phyloP scores from a whole-genome alignment of 2,888 invertebrate species.

The Chloroclysta siterata region DNA sequence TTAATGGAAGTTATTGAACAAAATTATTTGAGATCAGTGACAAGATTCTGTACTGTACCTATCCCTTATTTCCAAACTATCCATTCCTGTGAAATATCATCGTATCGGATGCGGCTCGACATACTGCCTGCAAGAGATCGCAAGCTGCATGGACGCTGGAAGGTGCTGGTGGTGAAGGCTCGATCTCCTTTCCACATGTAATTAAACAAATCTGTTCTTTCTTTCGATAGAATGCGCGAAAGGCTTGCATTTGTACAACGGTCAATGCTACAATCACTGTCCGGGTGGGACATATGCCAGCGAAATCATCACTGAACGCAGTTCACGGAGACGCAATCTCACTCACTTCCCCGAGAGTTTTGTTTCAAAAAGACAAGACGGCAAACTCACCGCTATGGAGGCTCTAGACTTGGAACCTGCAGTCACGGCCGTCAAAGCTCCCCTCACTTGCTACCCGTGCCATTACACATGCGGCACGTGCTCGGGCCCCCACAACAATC shows the following conservation, averaged over 20 bases:
- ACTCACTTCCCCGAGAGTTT: slow-evolving; percentile 63
- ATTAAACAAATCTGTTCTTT: slow-evolving; percentile 73
- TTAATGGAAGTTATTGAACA: slow-evolving; percentile 43
- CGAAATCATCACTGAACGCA: slow-evolving; percentile 67
- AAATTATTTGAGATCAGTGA: slow-evolving; percentile 84
- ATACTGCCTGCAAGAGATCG: slow-evolving; percentile 65
- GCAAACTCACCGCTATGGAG: slow-evolving; percentile 58
- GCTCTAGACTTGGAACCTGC: slow-evolving; percentile 69
- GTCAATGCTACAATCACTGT: slow-evolving; percentile 86
- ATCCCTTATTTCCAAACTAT: slow-evolving; percentile 56
- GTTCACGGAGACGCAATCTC: slow-evolving; percentile 74
- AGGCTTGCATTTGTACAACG: slow-evolving; percentile 85
- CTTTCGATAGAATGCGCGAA: slow-evolving; percentile 87
- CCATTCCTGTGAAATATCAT: slow-evolving; percentile 58
- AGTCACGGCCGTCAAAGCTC: slow-evolving; percentile 55
- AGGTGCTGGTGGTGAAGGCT: slow-evolving; percentile 78
- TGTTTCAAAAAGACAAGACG: slow-evolving; percentile 65
- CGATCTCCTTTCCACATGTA: slow-evolving; percentile 55
- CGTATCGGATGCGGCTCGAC: slow-evolving; percentile 67
- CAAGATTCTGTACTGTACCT: slow-evolving; percentile 75
- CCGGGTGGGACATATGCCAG: slow-evolving; percentile 81
- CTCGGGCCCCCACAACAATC: slow-evolving; percentile 87
- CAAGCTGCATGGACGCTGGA: slow-evolving; percentile 79
- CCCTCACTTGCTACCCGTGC: slow-evolving; percentile 86
- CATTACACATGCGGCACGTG: slow-evolving; percentile 91